A percentile compares a stretch with the other conserved stretches of the same genome.
These are phyloP conservation scores for Ectemnius continuus DNA, from an alignment of 2,888 invertebrate genomes.

Conservation along the genomic window DNA sequence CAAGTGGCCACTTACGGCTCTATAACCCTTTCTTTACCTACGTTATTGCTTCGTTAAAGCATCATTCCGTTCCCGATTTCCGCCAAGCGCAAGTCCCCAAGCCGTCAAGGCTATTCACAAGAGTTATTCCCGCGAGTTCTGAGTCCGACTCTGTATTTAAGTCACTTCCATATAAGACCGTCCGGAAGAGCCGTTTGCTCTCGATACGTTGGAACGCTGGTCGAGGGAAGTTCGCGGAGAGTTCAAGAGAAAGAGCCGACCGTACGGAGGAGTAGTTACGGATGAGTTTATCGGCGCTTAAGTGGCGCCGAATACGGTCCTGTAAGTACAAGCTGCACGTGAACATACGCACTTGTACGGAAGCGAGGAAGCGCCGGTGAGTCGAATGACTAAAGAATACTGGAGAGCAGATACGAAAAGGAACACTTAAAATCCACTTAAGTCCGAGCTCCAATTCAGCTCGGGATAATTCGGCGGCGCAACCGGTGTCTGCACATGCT, in stretches of 20 bases:
- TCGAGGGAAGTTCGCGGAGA: conserved; percentile 18
- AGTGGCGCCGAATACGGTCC: conserved; percentile 61
- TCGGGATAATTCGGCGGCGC: conserved; percentile 30
- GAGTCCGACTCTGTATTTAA: conserved; percentile 45
- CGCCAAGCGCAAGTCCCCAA: conserved; percentile 23
- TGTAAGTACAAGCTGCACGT: conserved; percentile 56
- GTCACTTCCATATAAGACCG: conserved; percentile 57
- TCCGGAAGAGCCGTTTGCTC: conserved; percentile 62
- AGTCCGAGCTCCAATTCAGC: conserved; percentile 20
- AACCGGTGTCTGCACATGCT: no score
- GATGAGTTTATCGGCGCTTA: conserved; percentile 60
- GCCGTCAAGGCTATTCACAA: no score
- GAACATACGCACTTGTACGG: no score
- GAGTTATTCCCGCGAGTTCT: conserved; percentile 44
- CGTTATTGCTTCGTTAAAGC: conserved; percentile 63
- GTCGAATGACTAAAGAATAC: background rate
- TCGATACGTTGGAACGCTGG: conserved; percentile 50
- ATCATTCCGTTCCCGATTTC: conserved; percentile 55
- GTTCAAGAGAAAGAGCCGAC: conserved; percentile 45
- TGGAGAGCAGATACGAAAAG: conserved; percentile 15
- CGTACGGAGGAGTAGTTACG: conserved; percentile 45
- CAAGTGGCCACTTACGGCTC: conserved; percentile 54
- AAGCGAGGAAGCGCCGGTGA: no score
- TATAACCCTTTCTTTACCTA: conserved; percentile 59
- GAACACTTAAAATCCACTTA: conserved; percentile 27